These are phyloP conservation scores for Onychostoma macrolepis DNA, from an alignment of 2,113 vertebrate species.

Conservation along the genomic window DNA sequence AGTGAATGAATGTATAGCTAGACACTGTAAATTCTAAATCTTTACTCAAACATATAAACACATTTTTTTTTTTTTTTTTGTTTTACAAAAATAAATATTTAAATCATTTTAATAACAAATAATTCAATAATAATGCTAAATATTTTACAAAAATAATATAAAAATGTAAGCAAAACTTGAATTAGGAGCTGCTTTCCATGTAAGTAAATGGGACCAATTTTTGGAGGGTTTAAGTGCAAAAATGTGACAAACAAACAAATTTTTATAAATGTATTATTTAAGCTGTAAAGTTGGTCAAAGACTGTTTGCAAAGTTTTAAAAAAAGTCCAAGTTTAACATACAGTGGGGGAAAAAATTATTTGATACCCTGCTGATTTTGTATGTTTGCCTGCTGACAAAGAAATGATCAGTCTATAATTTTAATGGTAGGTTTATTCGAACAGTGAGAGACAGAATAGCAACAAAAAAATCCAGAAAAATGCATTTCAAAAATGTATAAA, in stretches of 20 bases:
- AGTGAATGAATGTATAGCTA: neutral
- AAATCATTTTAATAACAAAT: neutral
- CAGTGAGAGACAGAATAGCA: too few species aligned
- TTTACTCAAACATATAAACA: too few species aligned
- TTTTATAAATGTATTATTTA: neutral
- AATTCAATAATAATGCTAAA: neutral
- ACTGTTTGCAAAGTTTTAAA: slow-evolving; percentile 25
- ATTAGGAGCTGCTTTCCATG: neutral
- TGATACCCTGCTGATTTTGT: too few species aligned
- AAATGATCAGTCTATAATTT: too few species aligned
- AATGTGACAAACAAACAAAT: neutral
- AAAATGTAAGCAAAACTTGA: neutral
- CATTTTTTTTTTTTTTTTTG: too few species aligned
- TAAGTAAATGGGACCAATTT: neutral
- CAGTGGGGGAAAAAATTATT: too few species aligned
- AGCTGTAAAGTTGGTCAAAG: neutral
- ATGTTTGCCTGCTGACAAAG: too few species aligned
- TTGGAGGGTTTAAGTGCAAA: neutral
- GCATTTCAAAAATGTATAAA: too few species aligned
- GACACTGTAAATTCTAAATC: neutral
- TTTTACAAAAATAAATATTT: neutral
- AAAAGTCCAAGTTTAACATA: neutral
- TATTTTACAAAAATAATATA: neutral
- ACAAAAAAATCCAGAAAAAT: too few species aligned
- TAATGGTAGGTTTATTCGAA: too few species aligned